Evolutionary conservation across 2,888 invertebrate genomes (phyloP).

Genomic region (Melinaea marsaeus): DNA sequence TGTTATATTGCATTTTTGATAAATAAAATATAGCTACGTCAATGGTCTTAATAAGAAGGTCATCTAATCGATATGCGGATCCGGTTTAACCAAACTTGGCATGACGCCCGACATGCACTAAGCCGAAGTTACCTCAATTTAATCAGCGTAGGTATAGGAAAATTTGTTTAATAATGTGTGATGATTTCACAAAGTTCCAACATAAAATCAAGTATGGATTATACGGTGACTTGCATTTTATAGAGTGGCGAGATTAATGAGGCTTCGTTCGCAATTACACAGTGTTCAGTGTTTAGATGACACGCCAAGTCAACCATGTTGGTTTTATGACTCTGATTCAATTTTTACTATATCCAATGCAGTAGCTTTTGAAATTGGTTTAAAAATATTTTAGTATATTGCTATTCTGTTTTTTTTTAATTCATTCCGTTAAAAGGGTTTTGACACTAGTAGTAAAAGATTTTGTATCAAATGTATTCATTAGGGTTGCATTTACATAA

Average conservation of each 20-base stretch:
- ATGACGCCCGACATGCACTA: conserved; percentile 35
- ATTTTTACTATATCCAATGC: conserved; percentile 20
- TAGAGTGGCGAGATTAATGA: conserved; percentile 76
- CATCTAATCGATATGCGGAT: conserved; percentile 37
- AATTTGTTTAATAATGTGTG: conserved; percentile 34
- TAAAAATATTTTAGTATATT: conserved; percentile 7
- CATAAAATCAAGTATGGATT: conserved; percentile 45
- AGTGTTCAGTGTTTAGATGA: conserved; percentile 52
- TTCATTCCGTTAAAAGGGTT: neutral
- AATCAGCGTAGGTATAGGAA: conserved; percentile 31
- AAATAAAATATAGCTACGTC: conserved; percentile 25
- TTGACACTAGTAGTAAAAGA: conserved; percentile 14
- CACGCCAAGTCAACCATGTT: conserved; percentile 36
- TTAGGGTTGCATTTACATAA: conserved; percentile 67
- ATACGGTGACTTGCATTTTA: conserved; percentile 74
- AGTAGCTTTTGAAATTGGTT: conserved; percentile 12
- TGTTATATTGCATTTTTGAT: too few species aligned
- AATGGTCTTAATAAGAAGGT: conserved; percentile 35
- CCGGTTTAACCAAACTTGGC: conserved; percentile 35
- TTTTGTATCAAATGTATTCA: conserved; percentile 53
- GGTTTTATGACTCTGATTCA: conserved; percentile 29
- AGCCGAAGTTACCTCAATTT: conserved; percentile 36
- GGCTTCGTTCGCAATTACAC: conserved; percentile 70
- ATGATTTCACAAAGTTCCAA: conserved; percentile 33
- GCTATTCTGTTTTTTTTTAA: neutral